Conservation (phyloP, 2,888 invertebrate species). For the Andrena minutula region DNA sequence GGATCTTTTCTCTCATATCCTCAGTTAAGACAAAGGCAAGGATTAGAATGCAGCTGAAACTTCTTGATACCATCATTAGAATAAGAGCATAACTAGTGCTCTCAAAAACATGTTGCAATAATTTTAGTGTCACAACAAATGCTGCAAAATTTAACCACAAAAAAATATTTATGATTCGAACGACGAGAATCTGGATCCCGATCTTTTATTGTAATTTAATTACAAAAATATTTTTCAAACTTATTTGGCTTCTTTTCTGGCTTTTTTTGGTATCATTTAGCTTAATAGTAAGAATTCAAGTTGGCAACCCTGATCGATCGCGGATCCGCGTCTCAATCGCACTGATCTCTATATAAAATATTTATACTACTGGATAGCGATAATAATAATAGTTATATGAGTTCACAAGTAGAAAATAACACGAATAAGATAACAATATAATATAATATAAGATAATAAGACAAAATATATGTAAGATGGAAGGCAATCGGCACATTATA, state of each 20-base stretch:
- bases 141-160: not conserved
- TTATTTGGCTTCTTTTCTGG: too few species aligned
- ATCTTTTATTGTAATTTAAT: conserved; percentile 2
- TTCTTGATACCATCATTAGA: not conserved
- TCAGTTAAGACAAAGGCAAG: not conserved
- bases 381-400: too few species aligned
- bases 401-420: too few species aligned
- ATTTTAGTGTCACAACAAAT: not conserved
- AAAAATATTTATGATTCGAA: not conserved
- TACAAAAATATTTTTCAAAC: not conserved
- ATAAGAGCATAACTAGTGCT: not conserved
- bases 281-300: too few species aligned
- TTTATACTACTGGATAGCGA: too few species aligned
- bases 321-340: too few species aligned
- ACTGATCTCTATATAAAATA: too few species aligned
- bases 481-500: too few species aligned
- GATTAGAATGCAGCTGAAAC: not conserved
- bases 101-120: not conserved
- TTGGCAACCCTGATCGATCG: not conserved
- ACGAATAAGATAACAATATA: too few species aligned
- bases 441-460: too few species aligned
- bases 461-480: too few species aligned
- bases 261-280: too few species aligned
- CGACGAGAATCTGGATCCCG: not conserved
- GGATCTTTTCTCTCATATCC: not conserved